Evolutionary conservation across 1,140 invertebrate genomes (phyloP).

Genomic region (Macrobrachium rosenbergii): DNA sequence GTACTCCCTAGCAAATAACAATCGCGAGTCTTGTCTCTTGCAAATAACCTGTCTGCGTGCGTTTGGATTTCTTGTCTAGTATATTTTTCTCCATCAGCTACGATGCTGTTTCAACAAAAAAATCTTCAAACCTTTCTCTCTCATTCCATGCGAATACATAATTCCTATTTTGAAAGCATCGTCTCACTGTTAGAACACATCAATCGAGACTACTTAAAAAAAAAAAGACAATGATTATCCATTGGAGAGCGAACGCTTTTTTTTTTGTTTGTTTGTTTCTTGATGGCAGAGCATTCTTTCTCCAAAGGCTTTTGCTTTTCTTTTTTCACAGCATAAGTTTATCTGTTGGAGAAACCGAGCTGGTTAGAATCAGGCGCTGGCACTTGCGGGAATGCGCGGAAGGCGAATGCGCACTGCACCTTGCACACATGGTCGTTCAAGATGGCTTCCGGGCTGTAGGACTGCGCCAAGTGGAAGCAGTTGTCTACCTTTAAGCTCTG

Average conservation of each 20-base stretch:
- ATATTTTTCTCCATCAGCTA: too few species aligned
- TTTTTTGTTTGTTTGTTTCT: background rate
- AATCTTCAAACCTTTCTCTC: too few species aligned
- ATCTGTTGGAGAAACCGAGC: conserved; percentile 48
- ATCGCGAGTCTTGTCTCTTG: too few species aligned
- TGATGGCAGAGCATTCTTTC: background rate
- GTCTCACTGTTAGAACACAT: too few species aligned
- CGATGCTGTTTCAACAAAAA: too few species aligned
- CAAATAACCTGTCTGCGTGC: too few species aligned
- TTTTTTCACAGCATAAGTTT: background rate
- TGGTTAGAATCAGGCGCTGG: conserved; percentile 66
- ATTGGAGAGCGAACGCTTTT: background rate
- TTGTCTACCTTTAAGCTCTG: conserved; percentile 74
- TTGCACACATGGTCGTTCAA: conserved; percentile 74
- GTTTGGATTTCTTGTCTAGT: too few species aligned
- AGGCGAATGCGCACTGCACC: conserved; percentile 75
- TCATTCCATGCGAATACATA: too few species aligned
- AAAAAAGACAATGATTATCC: too few species aligned
- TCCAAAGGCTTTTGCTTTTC: background rate
- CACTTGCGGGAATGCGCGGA: conserved; percentile 71
- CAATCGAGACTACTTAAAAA: too few species aligned
- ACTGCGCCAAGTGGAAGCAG: conserved; percentile 72
- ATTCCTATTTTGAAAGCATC: too few species aligned
- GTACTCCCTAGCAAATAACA: too few species aligned
- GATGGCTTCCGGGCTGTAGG: conserved; percentile 71